These are phyloP conservation scores for Limnephilus rhombicus DNA, from an alignment of 2,888 invertebrate species.

Conservation along the genomic window DNA sequence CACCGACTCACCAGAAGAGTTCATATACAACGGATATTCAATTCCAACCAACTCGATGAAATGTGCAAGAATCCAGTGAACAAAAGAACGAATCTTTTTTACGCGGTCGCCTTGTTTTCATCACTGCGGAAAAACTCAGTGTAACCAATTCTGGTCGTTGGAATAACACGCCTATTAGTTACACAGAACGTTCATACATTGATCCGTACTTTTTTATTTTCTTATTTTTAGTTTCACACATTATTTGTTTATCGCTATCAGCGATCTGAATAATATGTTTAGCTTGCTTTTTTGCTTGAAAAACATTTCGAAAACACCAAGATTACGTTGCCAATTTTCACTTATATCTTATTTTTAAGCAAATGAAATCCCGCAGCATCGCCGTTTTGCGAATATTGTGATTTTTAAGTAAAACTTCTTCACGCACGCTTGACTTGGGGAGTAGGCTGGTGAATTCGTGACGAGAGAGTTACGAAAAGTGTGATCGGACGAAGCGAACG, in stretches of 20 bases:
- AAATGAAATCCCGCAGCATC: neutral
- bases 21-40: neutral
- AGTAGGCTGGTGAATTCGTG: too few relatives aligned
- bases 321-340: neutral
- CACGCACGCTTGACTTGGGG: too few relatives aligned
- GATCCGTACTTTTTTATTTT: too few relatives aligned
- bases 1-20: constrained; percentile 9
- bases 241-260: neutral
- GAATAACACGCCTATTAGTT: neutral
- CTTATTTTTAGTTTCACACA: neutral
- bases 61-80: neutral
- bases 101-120: constrained; percentile 8
- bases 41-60: neutral
- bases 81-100: neutral
- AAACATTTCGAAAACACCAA: neutral
- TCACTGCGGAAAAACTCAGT: neutral
- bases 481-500: too few relatives aligned
- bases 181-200: neutral
- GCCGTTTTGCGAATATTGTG: neutral
- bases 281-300: neutral
- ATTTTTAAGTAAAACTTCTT: too few relatives aligned
- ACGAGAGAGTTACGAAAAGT: too few relatives aligned
- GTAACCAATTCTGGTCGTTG: neutral
- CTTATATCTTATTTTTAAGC: neutral
- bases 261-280: neutral